phyloP scores from a whole-genome alignment of 2,888 invertebrate species.

The Cephus nigrinus region DNA sequence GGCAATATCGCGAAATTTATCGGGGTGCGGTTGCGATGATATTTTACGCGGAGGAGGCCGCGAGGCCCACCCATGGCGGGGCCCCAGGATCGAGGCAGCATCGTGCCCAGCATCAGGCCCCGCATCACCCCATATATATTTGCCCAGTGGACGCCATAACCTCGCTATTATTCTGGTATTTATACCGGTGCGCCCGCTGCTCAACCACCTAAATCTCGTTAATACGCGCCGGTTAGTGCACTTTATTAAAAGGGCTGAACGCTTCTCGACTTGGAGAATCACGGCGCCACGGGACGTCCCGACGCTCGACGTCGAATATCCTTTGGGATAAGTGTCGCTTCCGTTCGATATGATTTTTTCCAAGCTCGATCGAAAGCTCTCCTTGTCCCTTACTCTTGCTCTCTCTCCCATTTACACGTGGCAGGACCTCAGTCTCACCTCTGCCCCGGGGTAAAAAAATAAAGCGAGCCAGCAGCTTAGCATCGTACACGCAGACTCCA shows the following conservation, averaged over 20 bases:
- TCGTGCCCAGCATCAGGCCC: background rate
- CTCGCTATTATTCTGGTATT: slow-evolving; percentile 60
- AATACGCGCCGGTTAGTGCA: slow-evolving; percentile 56
- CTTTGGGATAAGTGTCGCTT: background rate
- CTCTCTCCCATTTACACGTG: background rate
- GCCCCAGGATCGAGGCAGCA: slow-evolving; percentile 20
- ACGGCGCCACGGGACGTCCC: background rate
- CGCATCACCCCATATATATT: slow-evolving; percentile 59
- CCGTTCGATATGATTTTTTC: background rate
- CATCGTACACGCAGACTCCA: background rate
- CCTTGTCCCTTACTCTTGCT: background rate
- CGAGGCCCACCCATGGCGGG: slow-evolving; percentile 55
- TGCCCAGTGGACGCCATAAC: slow-evolving; percentile 50
- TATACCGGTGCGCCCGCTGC: slow-evolving; percentile 50
- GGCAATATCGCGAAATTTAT: slow-evolving; percentile 59
- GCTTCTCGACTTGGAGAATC: slow-evolving; percentile 6
- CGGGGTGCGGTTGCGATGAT: slow-evolving; percentile 58
- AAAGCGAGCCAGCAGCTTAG: background rate
- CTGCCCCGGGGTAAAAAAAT: background rate
- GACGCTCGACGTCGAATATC: background rate
- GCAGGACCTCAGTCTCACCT: background rate
- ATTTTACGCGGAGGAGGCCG: slow-evolving; percentile 52
- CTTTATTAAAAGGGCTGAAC: slow-evolving; percentile 42
- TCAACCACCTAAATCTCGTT: slow-evolving; percentile 56
- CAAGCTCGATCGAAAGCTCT: background rate